Evolutionary conservation across 2,113 vertebrate species (phyloP).

Genomic region (Bujurquina vittata): DNA sequence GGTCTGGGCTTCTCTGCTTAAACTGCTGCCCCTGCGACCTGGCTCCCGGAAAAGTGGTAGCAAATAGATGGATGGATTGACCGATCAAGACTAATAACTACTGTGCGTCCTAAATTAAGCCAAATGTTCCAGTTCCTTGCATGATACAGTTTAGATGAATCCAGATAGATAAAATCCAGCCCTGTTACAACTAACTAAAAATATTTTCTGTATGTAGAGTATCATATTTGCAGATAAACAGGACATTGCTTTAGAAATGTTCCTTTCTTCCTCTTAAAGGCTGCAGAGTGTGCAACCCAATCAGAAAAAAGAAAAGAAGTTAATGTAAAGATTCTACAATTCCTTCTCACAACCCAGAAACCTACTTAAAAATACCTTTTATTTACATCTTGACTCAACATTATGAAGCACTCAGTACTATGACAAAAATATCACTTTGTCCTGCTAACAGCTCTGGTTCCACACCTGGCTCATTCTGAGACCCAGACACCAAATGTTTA

Average conservation of each 20-base stretch:
- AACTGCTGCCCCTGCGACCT: not conserved
- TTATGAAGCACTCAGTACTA: not conserved
- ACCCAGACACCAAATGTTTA: not conserved
- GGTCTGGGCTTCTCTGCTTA: too few relatives aligned
- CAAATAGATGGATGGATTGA: not conserved
- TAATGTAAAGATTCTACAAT: too few relatives aligned
- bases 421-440: not conserved
- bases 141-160: not conserved
- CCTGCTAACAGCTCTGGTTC: not conserved
- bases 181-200: too few relatives aligned
- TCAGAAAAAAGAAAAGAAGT: fast-evolving
- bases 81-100: not conserved
- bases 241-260: too few relatives aligned
- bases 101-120: not conserved
- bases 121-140: fast-evolving
- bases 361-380: not conserved
- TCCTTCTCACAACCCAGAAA: too few relatives aligned
- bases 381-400: not conserved
- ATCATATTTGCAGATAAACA: too few relatives aligned
- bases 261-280: too few relatives aligned
- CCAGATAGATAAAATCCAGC: not conserved
- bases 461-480: not conserved
- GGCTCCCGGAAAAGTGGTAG: not conserved
- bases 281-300: fast-evolving
- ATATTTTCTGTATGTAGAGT: too few relatives aligned